A percentile compares a stretch with the other conserved stretches of the same genome.
These are phyloP conservation scores for Ethmia dodecea DNA, from an alignment of 2,888 invertebrate genomes.

Conservation along the genomic window DNA sequence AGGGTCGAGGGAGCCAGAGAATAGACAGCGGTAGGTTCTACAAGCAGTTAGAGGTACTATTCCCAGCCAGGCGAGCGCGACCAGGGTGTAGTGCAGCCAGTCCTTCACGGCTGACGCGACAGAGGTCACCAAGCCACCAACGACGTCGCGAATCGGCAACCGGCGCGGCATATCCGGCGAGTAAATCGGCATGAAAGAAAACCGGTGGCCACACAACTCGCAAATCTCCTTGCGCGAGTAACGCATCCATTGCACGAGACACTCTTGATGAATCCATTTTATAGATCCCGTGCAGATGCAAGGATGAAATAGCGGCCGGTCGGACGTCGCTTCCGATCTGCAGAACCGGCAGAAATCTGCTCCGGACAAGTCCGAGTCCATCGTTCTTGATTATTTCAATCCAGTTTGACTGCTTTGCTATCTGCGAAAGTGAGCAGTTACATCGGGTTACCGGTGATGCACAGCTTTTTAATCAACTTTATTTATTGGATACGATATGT, in stretches of 20 bases:
- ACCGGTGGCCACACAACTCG: conserved; percentile 97
- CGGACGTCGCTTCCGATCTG: conserved; percentile 94
- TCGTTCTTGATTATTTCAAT: conserved; percentile 50
- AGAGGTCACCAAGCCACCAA: conserved; percentile 92
- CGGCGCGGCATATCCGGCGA: conserved; percentile 99
- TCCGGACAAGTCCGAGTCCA: conserved; percentile 74
- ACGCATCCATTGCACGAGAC: conserved; percentile 98
- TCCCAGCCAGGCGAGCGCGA: conserved; percentile 98
- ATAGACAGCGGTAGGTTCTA: conserved; percentile 95
- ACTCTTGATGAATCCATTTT: conserved; percentile 99
- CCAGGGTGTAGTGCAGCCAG: conserved; percentile 98
- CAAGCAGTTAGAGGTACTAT: conserved; percentile 97
- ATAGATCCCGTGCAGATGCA: conserved; percentile 99
- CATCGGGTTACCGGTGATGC: too few species aligned
- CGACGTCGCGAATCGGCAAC: conserved; percentile 93
- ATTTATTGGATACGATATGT: too few species aligned
- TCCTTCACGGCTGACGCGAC: conserved; percentile 95
- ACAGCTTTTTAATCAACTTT: too few species aligned
- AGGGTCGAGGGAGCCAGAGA: conserved; percentile 92
- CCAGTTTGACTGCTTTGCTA: conserved; percentile 62
- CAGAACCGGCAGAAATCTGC: conserved; percentile 98
- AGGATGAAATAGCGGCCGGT: conserved; percentile 97
- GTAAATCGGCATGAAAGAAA: conserved; percentile 99
- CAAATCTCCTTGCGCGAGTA: conserved; percentile 99
- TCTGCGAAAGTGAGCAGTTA: conserved; percentile 43